phyloP scores from a whole-genome alignment of 2,797 vertebrate species.

The Alectoris magna region DNA sequence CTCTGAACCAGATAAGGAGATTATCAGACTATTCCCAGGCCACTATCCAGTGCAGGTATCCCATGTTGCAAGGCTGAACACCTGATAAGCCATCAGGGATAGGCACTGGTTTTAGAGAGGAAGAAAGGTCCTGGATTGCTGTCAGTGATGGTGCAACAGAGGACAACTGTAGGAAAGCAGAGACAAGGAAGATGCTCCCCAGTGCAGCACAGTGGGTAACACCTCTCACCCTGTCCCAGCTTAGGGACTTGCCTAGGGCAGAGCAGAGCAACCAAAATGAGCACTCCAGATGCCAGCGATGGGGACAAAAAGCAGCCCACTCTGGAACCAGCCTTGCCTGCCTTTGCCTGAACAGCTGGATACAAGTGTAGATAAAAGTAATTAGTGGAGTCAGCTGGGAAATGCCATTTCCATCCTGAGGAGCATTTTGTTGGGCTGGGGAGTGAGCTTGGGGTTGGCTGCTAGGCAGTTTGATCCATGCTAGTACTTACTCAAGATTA shows the following conservation, averaged over 20 bases:
- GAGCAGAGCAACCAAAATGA: background rate
- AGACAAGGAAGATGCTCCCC: background rate
- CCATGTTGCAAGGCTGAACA: rapidly evolving
- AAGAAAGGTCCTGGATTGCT: background rate
- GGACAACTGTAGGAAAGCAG: background rate
- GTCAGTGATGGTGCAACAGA: background rate
- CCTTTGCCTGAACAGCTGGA: background rate
- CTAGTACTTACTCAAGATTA: background rate
- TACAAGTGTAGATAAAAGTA: background rate
- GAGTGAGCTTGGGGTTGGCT: background rate
- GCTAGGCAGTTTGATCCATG: background rate
- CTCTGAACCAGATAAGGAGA: background rate
- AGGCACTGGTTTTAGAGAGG: background rate
- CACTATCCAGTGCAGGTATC: background rate
- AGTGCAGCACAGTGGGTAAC: background rate
- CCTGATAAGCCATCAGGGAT: background rate
- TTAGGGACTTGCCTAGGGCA: background rate
- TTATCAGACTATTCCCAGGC: background rate
- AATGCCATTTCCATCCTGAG: background rate
- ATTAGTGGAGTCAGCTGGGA: background rate
- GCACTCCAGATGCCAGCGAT: background rate
- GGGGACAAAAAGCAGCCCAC: background rate
- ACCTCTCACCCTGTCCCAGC: background rate
- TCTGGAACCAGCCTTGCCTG: background rate
- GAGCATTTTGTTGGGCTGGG: background rate